phyloP scores from a whole-genome alignment of 2,888 invertebrate genomes.

The Drosophila seclusa region DNA sequence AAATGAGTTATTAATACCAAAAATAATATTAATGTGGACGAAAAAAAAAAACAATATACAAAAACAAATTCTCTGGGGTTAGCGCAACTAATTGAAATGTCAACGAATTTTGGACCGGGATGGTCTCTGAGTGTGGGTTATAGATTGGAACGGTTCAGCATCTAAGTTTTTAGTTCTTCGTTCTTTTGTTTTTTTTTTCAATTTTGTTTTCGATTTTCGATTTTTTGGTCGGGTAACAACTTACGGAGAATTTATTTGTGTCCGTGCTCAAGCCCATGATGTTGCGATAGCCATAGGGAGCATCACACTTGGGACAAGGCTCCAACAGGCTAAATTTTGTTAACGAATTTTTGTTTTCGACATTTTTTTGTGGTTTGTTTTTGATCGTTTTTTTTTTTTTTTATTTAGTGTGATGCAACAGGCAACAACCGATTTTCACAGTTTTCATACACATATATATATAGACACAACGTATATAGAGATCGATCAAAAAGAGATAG shows the following conservation, averaged over 20 bases:
- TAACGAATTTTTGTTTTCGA: constrained; percentile 24
- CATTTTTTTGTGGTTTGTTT: constrained; percentile 34
- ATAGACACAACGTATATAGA: constrained; percentile 37
- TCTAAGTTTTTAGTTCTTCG: neutral
- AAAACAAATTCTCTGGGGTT: constrained; percentile 34
- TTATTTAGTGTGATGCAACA: constrained; percentile 44
- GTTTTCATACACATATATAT: constrained; percentile 43
- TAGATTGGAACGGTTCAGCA: constrained; percentile 26
- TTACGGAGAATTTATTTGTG: constrained; percentile 93
- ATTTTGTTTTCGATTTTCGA: constrained; percentile 16
- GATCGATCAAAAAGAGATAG: constrained; percentile 39
- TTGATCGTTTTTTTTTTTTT: constrained; percentile 28
- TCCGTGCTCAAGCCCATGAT: constrained; percentile 95
- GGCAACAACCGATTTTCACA: constrained; percentile 49
- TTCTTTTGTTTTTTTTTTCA: constrained; percentile 5
- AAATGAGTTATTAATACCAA: neutral
- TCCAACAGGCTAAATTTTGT: constrained; percentile 87
- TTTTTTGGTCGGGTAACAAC: constrained; percentile 84
- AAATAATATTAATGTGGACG: neutral
- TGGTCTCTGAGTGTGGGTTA: constrained; percentile 28
- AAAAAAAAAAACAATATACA: neutral
- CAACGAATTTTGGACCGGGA: constrained; percentile 6
- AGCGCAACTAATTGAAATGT: constrained; percentile 28
- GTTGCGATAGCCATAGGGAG: constrained; percentile 98
- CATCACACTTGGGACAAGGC: constrained; percentile 93